Percentiles rank a stretch among this genome's conserved stretches.
phyloP scores from a whole-genome alignment of 2,888 invertebrate species.

The Margaritifera margaritifera region DNA sequence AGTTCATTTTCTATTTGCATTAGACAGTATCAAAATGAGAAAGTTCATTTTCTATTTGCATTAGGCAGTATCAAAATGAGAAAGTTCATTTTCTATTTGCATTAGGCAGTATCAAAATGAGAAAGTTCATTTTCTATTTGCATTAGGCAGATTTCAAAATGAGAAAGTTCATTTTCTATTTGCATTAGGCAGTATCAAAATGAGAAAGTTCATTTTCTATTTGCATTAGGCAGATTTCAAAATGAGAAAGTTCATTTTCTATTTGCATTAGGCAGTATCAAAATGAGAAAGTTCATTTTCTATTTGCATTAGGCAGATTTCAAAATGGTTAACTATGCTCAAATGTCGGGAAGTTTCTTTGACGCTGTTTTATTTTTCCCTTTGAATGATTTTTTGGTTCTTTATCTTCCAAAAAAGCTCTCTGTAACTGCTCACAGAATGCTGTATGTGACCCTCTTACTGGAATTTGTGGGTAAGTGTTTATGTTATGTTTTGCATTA shows the following conservation, averaged over 20 bases:
- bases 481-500: too few relatives aligned
- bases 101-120: not conserved
- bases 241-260: not conserved
- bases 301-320: not conserved
- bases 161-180: too few relatives aligned
- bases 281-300: not conserved
- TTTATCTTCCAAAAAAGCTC: conserved; percentile 7
- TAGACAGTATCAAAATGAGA: not conserved
- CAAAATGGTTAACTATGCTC: not conserved
- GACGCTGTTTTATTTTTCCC: not conserved
- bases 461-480: conserved; percentile 32
- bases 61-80: too few relatives aligned
- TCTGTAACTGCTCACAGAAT: conserved; percentile 37
- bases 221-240: not conserved
- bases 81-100: not conserved
- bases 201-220: not conserved
- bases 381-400: not conserved
- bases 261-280: not conserved
- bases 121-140: not conserved
- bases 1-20: not conserved
- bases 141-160: not conserved
- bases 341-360: not conserved
- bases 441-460: conserved; percentile 39
- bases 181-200: too few relatives aligned
- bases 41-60: too few relatives aligned